These are phyloP conservation scores for Balearica regulorum DNA, from an alignment of 2,797 vertebrate genomes.

Conservation along the genomic window DNA sequence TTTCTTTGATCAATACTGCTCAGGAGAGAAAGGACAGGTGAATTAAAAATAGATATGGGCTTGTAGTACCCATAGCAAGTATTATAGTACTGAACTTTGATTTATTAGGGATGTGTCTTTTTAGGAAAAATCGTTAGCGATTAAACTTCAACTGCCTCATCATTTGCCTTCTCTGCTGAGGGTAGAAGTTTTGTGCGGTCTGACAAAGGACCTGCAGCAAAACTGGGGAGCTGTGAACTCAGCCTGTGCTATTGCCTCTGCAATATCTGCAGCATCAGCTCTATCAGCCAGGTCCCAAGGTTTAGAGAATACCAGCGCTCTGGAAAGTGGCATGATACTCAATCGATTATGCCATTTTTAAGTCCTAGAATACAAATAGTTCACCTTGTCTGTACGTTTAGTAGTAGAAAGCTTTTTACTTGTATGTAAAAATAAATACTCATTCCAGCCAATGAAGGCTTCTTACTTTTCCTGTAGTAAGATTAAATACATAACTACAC, in stretches of 20 bases:
- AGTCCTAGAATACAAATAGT: not conserved
- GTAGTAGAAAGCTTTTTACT: not conserved
- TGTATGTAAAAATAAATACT: not conserved
- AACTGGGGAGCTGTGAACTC: not conserved
- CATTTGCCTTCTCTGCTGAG: not conserved
- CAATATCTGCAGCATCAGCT: not conserved
- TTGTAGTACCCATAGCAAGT: not conserved
- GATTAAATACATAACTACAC: not conserved
- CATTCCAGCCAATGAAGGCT: not conserved
- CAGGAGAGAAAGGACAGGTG: not conserved
- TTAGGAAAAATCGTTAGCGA: not conserved
- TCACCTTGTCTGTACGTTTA: not conserved
- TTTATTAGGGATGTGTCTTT: not conserved
- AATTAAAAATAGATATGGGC: not conserved
- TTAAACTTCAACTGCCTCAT: not conserved
- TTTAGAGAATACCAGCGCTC: not conserved
- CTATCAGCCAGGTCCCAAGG: not conserved
- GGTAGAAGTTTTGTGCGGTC: not conserved
- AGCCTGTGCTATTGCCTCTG: not conserved
- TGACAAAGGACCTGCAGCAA: not conserved
- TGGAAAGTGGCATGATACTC: not conserved
- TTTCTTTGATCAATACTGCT: not conserved
- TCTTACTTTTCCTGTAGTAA: not conserved
- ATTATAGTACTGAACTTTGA: not conserved
- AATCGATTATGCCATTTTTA: not conserved